Evolutionary conservation across 2,797 vertebrate species (phyloP), one percentile per base, ranked within the genome.

Genomic region (Lacerta viridis): DNA sequence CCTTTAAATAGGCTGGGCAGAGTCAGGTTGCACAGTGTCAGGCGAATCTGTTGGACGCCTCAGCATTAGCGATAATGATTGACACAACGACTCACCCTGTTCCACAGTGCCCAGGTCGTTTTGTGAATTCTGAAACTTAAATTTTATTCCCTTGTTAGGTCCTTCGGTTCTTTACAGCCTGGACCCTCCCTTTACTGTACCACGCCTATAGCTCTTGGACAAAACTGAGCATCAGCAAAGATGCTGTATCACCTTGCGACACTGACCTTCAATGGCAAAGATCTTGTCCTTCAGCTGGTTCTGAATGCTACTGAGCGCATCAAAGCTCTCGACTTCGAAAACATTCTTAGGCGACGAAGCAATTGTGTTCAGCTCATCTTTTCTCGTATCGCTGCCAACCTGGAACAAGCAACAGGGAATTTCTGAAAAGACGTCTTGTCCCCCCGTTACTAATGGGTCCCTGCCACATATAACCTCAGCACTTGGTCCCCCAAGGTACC

Each of bases 261-360:
- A 76, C 39, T 76, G 18, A 96, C 96, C 96, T 88, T 97, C 96
- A 3, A 97, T 96, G 0, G 94, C 93, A 74, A 96, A 97, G 84
- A 97, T 96, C 89, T 95, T 97, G 20, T 96, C 94, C 80, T 96
- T 93, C 50, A 97, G 92, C 64, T 96, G 93, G 23, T 93, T 84
- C 88, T 94, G 94, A 88, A 97, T 95, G 29, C 87, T 89, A 36
- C 88, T 80, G 55, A 97, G 91, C 8, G 94, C 94, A 3, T 90
- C 83, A 23, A 96, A 97, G 89, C 93, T 93, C 11, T 86, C 55
- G 20, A 96, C 96, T 3, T 0, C 81, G 68, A 97, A 95, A 43
- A 96, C 87, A 0, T 96, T 93, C 0, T 95, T 90, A 2, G 89
- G 85, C 6, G 87, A 69, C 1, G 94, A 94, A 1, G 96, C 95